These are phyloP conservation scores for Chloropsis cyanopogon DNA, from an alignment of 2,113 vertebrate species.

Conservation along the genomic window DNA sequence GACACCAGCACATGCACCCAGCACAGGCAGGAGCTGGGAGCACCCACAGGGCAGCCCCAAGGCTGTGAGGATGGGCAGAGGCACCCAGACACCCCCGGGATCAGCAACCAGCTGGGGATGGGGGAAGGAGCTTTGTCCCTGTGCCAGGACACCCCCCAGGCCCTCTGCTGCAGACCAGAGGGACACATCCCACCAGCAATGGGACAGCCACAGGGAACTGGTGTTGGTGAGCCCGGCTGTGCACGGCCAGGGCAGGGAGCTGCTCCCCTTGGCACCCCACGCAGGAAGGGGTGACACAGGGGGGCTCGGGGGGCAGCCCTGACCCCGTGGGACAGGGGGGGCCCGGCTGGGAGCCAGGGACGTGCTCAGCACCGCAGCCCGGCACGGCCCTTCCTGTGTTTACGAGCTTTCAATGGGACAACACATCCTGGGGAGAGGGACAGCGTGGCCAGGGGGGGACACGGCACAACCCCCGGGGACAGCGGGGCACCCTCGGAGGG, in stretches of 20 bases:
- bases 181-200: not conserved
- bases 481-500: not conserved
- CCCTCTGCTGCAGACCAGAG: not conserved
- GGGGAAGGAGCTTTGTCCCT: not conserved
- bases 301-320: not conserved
- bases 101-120: fast-evolving
- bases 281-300: too few species aligned
- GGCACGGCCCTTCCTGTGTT: constrained; percentile 46
- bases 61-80: not conserved
- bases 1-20: not conserved
- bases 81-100: not conserved
- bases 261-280: not conserved
- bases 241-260: not conserved
- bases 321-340: not conserved
- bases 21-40: fast-evolving
- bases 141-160: not conserved
- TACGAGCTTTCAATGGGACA: not conserved
- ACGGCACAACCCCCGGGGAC: not conserved
- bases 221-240: fast-evolving
- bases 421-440: not conserved
- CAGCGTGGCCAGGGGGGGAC: fast-evolving
- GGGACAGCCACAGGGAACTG: not conserved
- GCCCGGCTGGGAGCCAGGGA: not conserved
- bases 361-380: not conserved
- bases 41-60: fast-evolving